Percentiles rank a stretch among this genome's conserved stretches.
phyloP scores from a whole-genome alignment of 2,888 invertebrate species.

The Rhagophthalmus giganteus region DNA sequence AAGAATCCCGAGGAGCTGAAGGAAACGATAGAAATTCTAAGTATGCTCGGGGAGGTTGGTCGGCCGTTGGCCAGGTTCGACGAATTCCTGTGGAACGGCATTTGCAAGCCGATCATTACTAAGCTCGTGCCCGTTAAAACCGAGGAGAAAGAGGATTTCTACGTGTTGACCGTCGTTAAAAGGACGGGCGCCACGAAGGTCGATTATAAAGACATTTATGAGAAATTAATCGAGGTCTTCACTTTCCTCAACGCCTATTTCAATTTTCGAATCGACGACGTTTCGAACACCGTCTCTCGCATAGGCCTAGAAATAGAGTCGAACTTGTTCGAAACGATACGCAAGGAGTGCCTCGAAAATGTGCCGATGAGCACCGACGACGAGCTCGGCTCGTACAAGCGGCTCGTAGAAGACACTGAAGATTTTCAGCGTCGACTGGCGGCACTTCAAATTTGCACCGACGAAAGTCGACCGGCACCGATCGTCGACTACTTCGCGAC shows the following conservation, averaged over 20 bases:
- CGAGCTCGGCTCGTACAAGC: slow-evolving; percentile 67
- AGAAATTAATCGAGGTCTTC: slow-evolving; percentile 62
- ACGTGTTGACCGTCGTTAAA: slow-evolving; percentile 46
- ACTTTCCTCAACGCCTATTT: slow-evolving; percentile 62
- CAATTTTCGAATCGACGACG: slow-evolving; percentile 55
- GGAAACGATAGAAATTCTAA: slow-evolving; percentile 53
- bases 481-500: slow-evolving; percentile 72
- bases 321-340: slow-evolving; percentile 66
- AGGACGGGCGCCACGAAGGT: slow-evolving; percentile 55
- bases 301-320: slow-evolving; percentile 61
- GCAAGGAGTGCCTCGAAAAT: slow-evolving; percentile 72
- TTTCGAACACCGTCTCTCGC: slow-evolving; percentile 58
- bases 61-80: slow-evolving; percentile 62
- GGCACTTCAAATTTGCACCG: slow-evolving; percentile 62
- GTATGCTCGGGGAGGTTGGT: slow-evolving; percentile 50
- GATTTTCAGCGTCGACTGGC: slow-evolving; percentile 68
- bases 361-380: slow-evolving; percentile 77
- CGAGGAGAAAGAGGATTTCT: slow-evolving; percentile 48
- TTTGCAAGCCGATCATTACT: slow-evolving; percentile 64
- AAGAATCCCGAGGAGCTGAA: slow-evolving; percentile 52
- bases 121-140: slow-evolving; percentile 55
- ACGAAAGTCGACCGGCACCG: slow-evolving; percentile 60
- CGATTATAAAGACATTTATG: slow-evolving; percentile 60
- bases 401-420: slow-evolving; percentile 65
- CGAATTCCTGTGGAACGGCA: slow-evolving; percentile 60